These are phyloP conservation scores for Sarcophaga subvicina DNA, from an alignment of 2,888 invertebrate genomes.

Conservation along the genomic window DNA sequence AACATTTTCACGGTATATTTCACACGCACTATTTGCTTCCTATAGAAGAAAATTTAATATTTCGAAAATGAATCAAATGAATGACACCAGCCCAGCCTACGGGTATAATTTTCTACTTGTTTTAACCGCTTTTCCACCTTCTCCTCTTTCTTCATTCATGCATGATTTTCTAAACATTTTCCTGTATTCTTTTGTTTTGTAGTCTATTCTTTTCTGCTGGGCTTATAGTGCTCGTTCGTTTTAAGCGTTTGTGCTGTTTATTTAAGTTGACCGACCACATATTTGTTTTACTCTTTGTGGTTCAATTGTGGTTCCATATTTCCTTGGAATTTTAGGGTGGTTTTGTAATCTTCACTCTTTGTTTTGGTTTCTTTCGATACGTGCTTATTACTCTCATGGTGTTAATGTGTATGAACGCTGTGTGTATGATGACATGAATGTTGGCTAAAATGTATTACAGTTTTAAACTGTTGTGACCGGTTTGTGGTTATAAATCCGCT, in stretches of 20 bases:
- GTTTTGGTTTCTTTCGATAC: neutral
- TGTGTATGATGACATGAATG: neutral
- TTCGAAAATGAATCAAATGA: neutral
- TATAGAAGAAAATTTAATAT: conserved; percentile 15
- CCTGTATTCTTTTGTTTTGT: conserved; percentile 32
- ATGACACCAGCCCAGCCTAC: neutral
- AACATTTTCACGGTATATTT: conserved; percentile 53
- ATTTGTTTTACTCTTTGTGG: neutral
- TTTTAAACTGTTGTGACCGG: neutral
- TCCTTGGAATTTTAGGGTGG: conserved; percentile 45
- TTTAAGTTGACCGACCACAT: neutral
- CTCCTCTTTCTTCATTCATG: conserved; percentile 49
- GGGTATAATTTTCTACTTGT: conserved; percentile 26
- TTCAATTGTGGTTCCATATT: conserved; percentile 2
- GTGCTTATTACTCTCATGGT: neutral
- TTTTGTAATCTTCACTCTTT: conserved; percentile 32
- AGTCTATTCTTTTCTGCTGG: neutral
- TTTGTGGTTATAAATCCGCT: neutral
- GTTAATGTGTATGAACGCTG: conserved; percentile 37
- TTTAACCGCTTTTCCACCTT: conserved; percentile 22
- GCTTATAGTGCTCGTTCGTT: neutral
- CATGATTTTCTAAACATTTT: conserved; percentile 30
- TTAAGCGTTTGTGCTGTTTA: neutral
- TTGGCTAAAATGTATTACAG: neutral
- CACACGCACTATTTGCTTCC: conserved; percentile 64